Percentiles rank a stretch among this genome's conserved stretches.
These are phyloP conservation scores for Umimayanthus chanpuru DNA, from an alignment of 92 coral and sea anemone species.

Conservation along the genomic window DNA sequence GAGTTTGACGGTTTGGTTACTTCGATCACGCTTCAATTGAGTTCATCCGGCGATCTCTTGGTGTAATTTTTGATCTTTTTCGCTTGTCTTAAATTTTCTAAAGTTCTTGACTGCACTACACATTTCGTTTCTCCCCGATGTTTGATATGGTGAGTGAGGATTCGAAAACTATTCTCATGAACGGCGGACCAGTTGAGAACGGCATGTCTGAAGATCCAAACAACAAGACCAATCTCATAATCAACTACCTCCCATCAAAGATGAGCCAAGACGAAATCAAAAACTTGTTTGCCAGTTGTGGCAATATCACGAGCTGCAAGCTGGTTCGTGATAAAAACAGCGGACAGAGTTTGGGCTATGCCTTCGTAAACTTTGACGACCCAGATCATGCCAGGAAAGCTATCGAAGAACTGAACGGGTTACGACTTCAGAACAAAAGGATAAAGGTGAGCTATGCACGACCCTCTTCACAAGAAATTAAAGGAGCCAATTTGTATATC, in stretches of 20 bases:
- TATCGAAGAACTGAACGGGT: constrained; percentile 85
- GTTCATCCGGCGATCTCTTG: constrained; percentile 90
- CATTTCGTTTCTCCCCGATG: constrained; percentile 59
- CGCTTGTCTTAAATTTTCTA: constrained; percentile 59
- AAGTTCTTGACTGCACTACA: constrained; percentile 19
- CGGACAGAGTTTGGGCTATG: constrained; percentile 98
- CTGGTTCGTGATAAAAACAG: constrained; percentile 89
- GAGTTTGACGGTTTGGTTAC: constrained; percentile 81
- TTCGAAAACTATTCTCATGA: constrained; percentile 65
- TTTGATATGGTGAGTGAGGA: constrained; percentile 89
- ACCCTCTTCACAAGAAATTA: constrained; percentile 98
- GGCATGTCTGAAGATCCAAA: constrained; percentile 75
- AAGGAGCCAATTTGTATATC: constrained; percentile 99
- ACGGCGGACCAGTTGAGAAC: constrained; percentile 82
- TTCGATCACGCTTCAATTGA: constrained; percentile 74
- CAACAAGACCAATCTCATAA: constrained; percentile 93
- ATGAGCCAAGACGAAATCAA: constrained; percentile 96
- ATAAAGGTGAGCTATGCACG: constrained; percentile 98
- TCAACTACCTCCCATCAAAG: constrained; percentile 97
- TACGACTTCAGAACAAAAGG: constrained; percentile 91
- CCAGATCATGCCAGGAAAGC: constrained; percentile 94
- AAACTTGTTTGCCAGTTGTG: constrained; percentile 85
- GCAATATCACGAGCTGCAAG: constrained; percentile 92
- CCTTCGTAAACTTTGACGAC: constrained; percentile 90
- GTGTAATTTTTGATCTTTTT: constrained; percentile 80